Conservation (phyloP, 2,888 invertebrate species). For the Leucozona laternaria region DNA sequence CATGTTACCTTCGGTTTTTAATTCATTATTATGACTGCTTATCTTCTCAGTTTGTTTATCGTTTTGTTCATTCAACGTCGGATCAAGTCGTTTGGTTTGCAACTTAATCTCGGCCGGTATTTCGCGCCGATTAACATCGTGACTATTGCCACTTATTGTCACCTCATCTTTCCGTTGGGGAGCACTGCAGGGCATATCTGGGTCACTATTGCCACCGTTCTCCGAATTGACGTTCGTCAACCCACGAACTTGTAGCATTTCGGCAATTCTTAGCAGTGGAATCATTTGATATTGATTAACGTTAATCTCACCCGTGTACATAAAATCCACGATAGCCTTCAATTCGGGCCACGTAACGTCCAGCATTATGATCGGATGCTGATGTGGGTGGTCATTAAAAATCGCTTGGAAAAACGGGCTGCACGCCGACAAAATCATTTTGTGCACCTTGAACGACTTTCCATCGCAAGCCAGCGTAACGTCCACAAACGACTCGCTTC, state of each 20-base stretch:
- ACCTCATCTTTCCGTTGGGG: slow-evolving; percentile 36
- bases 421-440: slow-evolving; percentile 96
- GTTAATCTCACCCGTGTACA: slow-evolving; percentile 98
- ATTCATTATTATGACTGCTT: neutral
- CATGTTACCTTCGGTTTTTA: neutral
- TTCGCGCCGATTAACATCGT: too few species aligned
- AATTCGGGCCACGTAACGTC: slow-evolving; percentile 95
- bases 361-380: slow-evolving; percentile 96
- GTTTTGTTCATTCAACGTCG: neutral
- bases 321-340: slow-evolving; percentile 96
- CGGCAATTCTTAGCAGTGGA: slow-evolving; percentile 93
- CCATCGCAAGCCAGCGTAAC: slow-evolving; percentile 96
- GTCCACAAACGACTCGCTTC: slow-evolving; percentile 95
- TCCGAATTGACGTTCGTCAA: slow-evolving; percentile 92
- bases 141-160: slow-evolving; percentile 23
- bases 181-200: slow-evolving; percentile 6
- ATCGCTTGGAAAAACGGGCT: slow-evolving; percentile 96
- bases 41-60: neutral
- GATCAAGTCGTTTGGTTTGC: too few species aligned
- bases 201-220: slow-evolving; percentile 52
- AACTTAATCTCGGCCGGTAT: too few species aligned
- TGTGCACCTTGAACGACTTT: slow-evolving; percentile 95
- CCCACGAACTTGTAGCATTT: slow-evolving; percentile 93
- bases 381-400: slow-evolving; percentile 96
- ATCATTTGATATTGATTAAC: slow-evolving; percentile 96